Evolutionary conservation across 2,797 vertebrate species (phyloP), one percentile per base, ranked within the genome.

Genomic region (Silurus lanzhouensis): DNA sequence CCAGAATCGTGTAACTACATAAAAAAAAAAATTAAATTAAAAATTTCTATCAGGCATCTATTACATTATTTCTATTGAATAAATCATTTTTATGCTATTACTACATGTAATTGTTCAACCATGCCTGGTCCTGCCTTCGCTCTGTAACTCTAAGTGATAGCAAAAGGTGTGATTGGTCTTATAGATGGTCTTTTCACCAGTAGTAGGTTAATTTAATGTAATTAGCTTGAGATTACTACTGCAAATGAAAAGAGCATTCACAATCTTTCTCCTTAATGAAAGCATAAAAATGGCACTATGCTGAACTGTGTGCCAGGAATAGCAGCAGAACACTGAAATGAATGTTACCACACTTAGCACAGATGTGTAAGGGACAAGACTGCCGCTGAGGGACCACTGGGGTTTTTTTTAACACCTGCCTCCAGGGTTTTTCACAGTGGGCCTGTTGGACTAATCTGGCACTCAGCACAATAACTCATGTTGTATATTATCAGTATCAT

Each of bases 1-100:
- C 83, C 80, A 31, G 13, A 58, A 80, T 38, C 3, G 38, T 38
- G 85, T 80, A 55, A 86, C 58, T 84, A 86, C 6, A 22, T 61
- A 63, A 83, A 17, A 81, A 85, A 61, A 48, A 20, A 61, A 9
- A 8, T 7, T 1, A 46, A 38, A 80, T 48, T n/a, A 6, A 9
- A 27, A 27, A 6, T 46, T 0, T 25, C 48, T 25, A 55, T 25
- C 7, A 75, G 13, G n/a, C n/a, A 57, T 76, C n/a, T 76, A 20
- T 10, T 27, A 58, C 17, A 57, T 15, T 22, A 20, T 72, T 48
- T 46, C 2, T 44, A 57, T 76, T 75, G 14, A 22, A 48, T 44
- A 22, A 25, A 7, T 55, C 0, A 9, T 31, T 76, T 55, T 27
- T 58, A 57, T 19, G 52, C 25, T 14, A 20, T 9, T 15, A 55